Conservation (phyloP, 2,888 invertebrate species). For the Diarsia rubi region DNA sequence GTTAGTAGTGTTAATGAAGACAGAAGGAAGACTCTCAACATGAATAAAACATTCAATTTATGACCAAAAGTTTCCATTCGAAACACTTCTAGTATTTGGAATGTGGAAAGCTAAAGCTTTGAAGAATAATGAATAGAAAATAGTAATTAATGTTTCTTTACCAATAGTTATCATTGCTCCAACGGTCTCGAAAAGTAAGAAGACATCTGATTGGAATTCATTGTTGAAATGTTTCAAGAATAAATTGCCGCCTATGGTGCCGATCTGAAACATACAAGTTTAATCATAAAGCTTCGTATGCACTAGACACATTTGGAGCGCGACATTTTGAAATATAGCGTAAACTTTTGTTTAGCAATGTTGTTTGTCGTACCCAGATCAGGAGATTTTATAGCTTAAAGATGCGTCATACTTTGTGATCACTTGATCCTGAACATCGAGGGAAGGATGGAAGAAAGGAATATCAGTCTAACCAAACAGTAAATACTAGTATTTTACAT, state of each 20-base stretch:
- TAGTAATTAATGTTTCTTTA: slow-evolving; percentile 54
- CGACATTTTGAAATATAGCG: too few relatives aligned
- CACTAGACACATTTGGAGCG: too few relatives aligned
- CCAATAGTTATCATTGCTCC: slow-evolving; percentile 77
- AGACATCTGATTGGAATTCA: slow-evolving; percentile 94
- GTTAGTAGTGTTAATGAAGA: neutral
- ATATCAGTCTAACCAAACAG: too few relatives aligned
- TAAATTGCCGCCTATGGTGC: slow-evolving; percentile 93
- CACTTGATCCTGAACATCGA: neutral
- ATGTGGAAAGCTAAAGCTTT: neutral
- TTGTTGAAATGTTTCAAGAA: slow-evolving; percentile 92
- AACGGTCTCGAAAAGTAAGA: slow-evolving; percentile 86
- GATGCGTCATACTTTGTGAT: neutral
- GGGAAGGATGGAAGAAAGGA: neutral
- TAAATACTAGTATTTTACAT: too few relatives aligned
- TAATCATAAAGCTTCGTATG: too few relatives aligned
- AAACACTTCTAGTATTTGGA: neutral
- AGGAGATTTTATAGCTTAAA: too few relatives aligned
- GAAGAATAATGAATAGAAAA: neutral
- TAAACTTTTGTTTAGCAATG: too few relatives aligned
- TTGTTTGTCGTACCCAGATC: too few relatives aligned
- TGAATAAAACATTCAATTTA: neutral
- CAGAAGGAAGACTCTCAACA: neutral
- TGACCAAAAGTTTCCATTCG: neutral
- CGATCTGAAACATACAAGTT: slow-evolving; percentile 84